Percentiles rank a stretch among this genome's conserved stretches.
Evolutionary conservation across 2,797 vertebrate genomes (phyloP).

Genomic region (Hephaestus fuliginosus): DNA sequence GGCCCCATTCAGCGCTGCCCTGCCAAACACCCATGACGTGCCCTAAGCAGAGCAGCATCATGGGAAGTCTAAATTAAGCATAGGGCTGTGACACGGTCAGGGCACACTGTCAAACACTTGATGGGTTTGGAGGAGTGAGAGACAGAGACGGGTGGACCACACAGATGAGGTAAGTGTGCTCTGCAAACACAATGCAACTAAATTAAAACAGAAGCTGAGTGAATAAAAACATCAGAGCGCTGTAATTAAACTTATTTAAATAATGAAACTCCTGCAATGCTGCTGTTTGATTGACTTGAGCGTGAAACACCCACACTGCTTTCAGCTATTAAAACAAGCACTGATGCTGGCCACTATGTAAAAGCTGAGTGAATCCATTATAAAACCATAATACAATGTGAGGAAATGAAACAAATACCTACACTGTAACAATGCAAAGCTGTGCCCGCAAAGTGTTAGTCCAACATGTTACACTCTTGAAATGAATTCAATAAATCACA

Average conservation of each 20-base stretch:
- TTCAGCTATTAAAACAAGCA: not conserved
- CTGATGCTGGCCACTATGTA: not conserved
- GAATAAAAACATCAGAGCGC: constrained; percentile 28
- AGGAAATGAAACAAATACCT: constrained; percentile 3
- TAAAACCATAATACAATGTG: constrained; percentile 24
- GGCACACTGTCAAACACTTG: constrained; percentile 9
- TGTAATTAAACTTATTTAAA: constrained; percentile 51
- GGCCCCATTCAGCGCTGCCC: constrained; percentile 44
- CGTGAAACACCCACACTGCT: constrained; percentile 21
- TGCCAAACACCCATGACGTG: constrained; percentile 51
- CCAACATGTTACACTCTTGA: constrained; percentile 29
- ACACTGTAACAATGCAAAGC: constrained; percentile 1
- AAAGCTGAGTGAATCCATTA: constrained; percentile 25
- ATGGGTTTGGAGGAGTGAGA: constrained; percentile 30
- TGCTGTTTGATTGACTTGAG: constrained; percentile 32
- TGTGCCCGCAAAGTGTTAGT: constrained; percentile 15
- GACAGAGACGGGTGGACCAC: constrained; percentile 9
- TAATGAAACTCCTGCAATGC: constrained; percentile 41
- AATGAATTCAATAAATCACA: constrained; percentile 70
- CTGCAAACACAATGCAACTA: constrained; percentile 1
- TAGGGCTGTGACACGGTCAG: constrained; percentile 30
- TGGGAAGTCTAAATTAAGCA: constrained; percentile 66
- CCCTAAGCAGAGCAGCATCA: constrained; percentile 44
- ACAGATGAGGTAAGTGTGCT: constrained; percentile 16
- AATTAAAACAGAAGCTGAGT: constrained; percentile 35